phyloP scores from a whole-genome alignment of 2,888 invertebrate genomes.

The Macroteleia sp. region DNA sequence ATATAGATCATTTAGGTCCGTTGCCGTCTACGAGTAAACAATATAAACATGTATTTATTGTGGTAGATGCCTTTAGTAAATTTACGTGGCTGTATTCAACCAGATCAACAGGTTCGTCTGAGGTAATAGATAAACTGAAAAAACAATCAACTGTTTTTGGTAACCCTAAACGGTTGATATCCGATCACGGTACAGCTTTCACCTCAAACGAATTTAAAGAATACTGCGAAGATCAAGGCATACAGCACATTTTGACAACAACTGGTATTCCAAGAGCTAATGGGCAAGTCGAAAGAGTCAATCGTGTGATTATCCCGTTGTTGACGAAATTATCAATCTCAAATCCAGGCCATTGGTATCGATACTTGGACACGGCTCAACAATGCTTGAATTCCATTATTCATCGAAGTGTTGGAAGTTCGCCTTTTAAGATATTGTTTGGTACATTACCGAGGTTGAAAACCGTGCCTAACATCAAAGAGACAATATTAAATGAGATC shows the following conservation, averaged over 20 bases:
- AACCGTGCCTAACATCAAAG: background rate
- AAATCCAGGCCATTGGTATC: background rate
- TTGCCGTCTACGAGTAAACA: background rate
- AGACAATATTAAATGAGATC: background rate
- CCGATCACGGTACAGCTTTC: too few species aligned
- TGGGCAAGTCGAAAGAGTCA: background rate
- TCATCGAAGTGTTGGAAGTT: background rate
- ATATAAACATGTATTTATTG: background rate
- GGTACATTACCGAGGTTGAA: background rate
- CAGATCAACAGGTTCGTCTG: too few species aligned
- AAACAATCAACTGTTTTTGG: too few species aligned
- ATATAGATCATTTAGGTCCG: background rate
- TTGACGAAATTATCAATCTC: conserved; percentile 4
- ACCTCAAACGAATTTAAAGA: background rate
- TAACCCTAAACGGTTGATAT: too few species aligned
- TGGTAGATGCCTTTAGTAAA: background rate
- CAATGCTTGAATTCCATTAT: background rate
- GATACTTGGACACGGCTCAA: background rate
- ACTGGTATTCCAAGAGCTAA: background rate
- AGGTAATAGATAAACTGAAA: too few species aligned
- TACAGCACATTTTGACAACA: background rate
- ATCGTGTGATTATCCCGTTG: background rate
- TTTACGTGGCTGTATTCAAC: background rate
- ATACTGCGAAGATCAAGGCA: too few species aligned
- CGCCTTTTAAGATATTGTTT: background rate